Conservation (phyloP, 2,888 invertebrate species). For the Drosophila ustulata region DNA sequence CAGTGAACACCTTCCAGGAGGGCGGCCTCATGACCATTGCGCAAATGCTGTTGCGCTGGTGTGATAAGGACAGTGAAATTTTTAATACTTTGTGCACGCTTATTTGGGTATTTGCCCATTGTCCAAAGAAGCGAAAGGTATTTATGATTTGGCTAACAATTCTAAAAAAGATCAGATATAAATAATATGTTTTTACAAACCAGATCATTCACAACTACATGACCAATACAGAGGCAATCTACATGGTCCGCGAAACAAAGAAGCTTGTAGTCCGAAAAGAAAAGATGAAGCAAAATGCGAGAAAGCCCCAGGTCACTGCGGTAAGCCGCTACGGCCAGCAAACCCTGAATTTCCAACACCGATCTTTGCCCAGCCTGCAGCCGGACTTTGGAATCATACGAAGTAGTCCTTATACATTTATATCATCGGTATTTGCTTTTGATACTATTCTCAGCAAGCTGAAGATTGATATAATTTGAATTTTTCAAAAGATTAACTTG, state of each 20-base stretch:
- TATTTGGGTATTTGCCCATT: conserved; percentile 88
- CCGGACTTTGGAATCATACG: conserved; percentile 84
- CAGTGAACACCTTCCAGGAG: conserved; percentile 87
- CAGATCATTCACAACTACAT: conserved; percentile 84
- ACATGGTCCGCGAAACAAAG: conserved; percentile 84
- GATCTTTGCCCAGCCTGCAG: conserved; percentile 82
- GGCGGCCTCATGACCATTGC: conserved; percentile 87
- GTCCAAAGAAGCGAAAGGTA: conserved; percentile 82
- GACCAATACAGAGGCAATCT: conserved; percentile 84
- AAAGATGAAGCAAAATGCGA: conserved; percentile 84
- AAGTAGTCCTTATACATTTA: conserved; percentile 83
- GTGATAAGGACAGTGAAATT: conserved; percentile 88
- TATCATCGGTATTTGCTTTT: conserved; percentile 84
- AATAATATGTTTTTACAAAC: conserved; percentile 1
- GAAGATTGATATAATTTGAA: conserved; percentile 73
- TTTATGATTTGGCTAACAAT: not conserved
- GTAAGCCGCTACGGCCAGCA: conserved; percentile 47
- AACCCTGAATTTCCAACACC: conserved; percentile 62
- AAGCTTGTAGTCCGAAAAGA: conserved; percentile 85
- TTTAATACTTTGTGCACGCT: conserved; percentile 89
- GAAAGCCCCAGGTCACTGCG: conserved; percentile 63
- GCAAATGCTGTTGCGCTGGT: conserved; percentile 89
- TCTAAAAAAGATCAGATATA: not conserved
- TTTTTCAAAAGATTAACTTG: conserved; percentile 18
- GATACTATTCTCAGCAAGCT: conserved; percentile 83